A percentile compares a stretch with the other conserved stretches of the same genome.
Conservation (phyloP, 2,797 vertebrate species). For the Meriones psammophilus region DNA sequence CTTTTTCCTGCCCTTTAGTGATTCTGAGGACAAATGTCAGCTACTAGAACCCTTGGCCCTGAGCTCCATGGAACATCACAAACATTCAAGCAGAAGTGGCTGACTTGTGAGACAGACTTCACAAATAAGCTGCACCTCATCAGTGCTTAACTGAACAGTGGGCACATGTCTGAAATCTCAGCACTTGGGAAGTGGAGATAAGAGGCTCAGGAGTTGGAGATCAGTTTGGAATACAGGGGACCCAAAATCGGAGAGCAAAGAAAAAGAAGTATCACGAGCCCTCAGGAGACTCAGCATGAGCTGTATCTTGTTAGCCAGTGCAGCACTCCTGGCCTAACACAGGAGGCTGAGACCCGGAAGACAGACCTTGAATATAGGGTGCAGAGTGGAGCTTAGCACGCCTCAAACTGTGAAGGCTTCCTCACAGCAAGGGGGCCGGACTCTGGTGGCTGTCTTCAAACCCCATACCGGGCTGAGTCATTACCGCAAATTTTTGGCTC, state of each 20-base stretch:
- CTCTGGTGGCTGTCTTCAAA: background rate
- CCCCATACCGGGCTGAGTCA: background rate
- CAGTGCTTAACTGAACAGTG: too few relatives aligned
- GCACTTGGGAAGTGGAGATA: background rate
- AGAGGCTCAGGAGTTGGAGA: background rate
- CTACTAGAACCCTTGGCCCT: background rate
- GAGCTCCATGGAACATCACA: background rate
- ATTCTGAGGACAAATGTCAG: background rate
- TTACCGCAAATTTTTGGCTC: background rate
- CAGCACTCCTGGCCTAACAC: background rate
- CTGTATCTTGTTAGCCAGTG: background rate
- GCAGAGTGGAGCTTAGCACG: background rate
- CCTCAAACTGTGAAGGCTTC: background rate
- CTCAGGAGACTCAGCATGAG: background rate
- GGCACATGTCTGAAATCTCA: background rate
- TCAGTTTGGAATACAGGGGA: background rate
- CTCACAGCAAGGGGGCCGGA: background rate
- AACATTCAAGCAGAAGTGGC: background rate
- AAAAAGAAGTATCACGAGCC: background rate
- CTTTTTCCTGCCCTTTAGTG: background rate
- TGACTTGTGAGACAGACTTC: background rate
- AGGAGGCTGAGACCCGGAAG: background rate
- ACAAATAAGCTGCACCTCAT: background rate
- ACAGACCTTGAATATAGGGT: background rate
- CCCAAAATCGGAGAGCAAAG: background rate